Conservation (phyloP, 1,140 invertebrate genomes). For the Centruroides sculpturatus region DNA sequence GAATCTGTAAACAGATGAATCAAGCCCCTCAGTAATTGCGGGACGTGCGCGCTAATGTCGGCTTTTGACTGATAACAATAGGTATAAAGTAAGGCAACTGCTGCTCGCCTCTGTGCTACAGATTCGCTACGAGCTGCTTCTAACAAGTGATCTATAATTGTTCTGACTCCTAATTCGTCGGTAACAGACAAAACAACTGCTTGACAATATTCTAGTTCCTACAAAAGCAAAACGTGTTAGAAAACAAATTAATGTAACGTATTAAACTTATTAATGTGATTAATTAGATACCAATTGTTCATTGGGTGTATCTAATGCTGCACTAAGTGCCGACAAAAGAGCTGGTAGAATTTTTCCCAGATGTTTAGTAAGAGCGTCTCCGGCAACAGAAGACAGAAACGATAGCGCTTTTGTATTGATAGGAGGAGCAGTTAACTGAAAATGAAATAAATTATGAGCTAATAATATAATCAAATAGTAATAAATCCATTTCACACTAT, state of each 20-base stretch:
- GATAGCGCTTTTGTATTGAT: constrained; percentile 88
- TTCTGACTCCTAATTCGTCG: constrained; percentile 71
- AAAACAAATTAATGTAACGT: not conserved
- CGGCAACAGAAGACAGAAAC: constrained; percentile 79
- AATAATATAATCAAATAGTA: too few relatives aligned
- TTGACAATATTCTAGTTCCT: constrained; percentile 83
- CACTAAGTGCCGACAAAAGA: constrained; percentile 59
- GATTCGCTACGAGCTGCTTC: constrained; percentile 50
- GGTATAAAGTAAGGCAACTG: constrained; percentile 69
- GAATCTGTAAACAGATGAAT: constrained; percentile 68
- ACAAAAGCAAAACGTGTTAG: not conserved
- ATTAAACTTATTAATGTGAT: not conserved
- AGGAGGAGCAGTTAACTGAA: constrained; percentile 57
- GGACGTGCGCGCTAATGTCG: constrained; percentile 60
- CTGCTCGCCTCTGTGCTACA: constrained; percentile 46
- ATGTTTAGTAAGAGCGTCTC: constrained; percentile 80
- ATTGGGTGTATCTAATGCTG: constrained; percentile 35
- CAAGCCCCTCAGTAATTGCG: constrained; percentile 72
- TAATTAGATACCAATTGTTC: constrained; percentile 42
- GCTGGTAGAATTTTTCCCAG: constrained; percentile 81
- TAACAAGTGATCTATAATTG: constrained; percentile 81
- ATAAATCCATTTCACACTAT: too few relatives aligned
- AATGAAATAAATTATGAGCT: constrained; percentile 6
- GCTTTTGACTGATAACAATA: constrained; percentile 78
- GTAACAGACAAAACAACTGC: constrained; percentile 77